Evolutionary conservation across 2,888 invertebrate species (phyloP).

Genomic region (Amblyteles armatorius): DNA sequence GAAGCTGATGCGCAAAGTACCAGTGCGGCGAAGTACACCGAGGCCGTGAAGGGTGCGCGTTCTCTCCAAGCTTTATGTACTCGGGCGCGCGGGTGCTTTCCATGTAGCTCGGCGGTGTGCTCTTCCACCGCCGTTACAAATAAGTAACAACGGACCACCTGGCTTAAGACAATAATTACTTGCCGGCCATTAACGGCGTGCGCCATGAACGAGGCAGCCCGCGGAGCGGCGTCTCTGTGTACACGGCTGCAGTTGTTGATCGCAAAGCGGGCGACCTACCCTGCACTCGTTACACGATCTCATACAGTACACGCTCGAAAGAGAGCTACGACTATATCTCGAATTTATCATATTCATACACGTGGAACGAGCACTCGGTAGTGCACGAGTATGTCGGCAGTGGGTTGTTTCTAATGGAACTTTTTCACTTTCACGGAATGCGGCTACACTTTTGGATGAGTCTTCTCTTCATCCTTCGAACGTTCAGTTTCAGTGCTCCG

Average conservation of each 20-base stretch:
- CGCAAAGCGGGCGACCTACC: conserved; percentile 48
- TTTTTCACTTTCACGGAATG: conserved; percentile 42
- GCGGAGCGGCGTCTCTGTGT: conserved; percentile 71
- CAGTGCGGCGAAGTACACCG: conserved; percentile 18
- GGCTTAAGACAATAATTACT: conserved; percentile 81
- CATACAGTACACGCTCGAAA: conserved; percentile 7
- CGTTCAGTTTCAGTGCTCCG: conserved; percentile 16
- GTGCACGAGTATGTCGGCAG: no score
- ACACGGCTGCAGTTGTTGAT: conserved; percentile 46
- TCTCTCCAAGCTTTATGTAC: conserved; percentile 43
- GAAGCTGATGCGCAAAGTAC: conserved; percentile 55
- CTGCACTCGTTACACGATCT: conserved; percentile 32
- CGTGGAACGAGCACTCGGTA: no score
- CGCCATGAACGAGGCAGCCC: conserved; percentile 69
- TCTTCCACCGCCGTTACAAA: conserved; percentile 69
- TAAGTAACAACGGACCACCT: conserved; percentile 80
- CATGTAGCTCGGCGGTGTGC: conserved; percentile 51
- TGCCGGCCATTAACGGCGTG: conserved; percentile 79
- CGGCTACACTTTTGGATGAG: conserved; percentile 44
- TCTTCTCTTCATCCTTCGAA: conserved; percentile 1
- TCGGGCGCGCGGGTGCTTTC: conserved; percentile 57
- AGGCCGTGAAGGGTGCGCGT: conserved; percentile 40
- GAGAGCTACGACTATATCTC: not conserved
- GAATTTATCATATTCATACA: not conserved
- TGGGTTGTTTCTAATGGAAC: no score